These are phyloP conservation scores for Carabus problematicus DNA, from an alignment of 2,888 invertebrate genomes.

Conservation along the genomic window DNA sequence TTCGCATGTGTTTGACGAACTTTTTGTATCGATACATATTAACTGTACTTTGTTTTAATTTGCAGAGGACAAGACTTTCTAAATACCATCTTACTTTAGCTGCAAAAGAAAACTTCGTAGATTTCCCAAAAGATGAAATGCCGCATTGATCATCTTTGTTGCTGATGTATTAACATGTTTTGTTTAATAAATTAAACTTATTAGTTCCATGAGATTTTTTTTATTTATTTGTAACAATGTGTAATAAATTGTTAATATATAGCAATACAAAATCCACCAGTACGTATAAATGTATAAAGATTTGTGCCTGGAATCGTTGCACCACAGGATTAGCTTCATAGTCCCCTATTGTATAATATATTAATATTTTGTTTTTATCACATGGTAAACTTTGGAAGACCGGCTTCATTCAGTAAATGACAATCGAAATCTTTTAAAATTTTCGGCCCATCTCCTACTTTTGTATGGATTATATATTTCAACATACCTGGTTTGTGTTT, in stretches of 20 bases:
- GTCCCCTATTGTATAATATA: too few species aligned
- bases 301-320: conserved; percentile 21
- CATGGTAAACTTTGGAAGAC: conserved; percentile 57
- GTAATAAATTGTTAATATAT: not conserved
- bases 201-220: not conserved
- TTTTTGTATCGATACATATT: not conserved
- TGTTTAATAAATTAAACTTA: conserved; percentile 31
- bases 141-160: conserved; percentile 6
- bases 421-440: conserved; percentile 58
- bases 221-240: not conserved
- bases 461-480: conserved; percentile 84
- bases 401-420: conserved; percentile 63
- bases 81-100: conserved; percentile 4
- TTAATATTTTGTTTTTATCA: conserved; percentile 12
- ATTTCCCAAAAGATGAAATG: not conserved
- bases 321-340: conserved; percentile 6
- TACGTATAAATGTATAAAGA: conserved; percentile 29
- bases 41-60: conserved; percentile 20
- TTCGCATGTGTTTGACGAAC: conserved; percentile 22
- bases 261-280: conserved; percentile 21
- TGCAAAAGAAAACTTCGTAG: conserved; percentile 1
- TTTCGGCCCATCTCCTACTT: conserved; percentile 81
- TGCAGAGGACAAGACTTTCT: conserved; percentile 33
- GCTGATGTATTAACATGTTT: conserved; percentile 22
- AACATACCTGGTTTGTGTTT: conserved; percentile 63